Base-by-base conservation (phyloP, 2,888 invertebrate genomes). In the Drosophila nigricruria region DNA sequence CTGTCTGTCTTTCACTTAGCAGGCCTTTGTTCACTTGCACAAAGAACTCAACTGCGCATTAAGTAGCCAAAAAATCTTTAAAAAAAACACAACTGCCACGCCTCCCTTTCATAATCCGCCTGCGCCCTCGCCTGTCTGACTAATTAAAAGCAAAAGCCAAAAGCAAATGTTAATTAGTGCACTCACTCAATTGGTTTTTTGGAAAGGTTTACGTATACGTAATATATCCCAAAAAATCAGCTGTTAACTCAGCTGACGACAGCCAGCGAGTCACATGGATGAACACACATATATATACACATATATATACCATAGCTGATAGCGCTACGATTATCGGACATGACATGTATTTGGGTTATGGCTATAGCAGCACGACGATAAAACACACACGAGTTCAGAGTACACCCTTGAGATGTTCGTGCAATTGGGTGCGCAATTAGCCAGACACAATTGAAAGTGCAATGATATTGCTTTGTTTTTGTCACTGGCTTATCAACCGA, bases 91-190 rank as follows among this genome's bases (percentile, higher is more conserved):
- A 3, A 0, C 14, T 45, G n/a, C 30, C 50, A 30, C 27, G 23
- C 23, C 34, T 4, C 6, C 8, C 20, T n/a, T 30, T 40, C 14
- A n/a, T 66, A 23, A 36, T 25, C 40, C 10, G 42, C n/a, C 27
- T 57, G 6, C 23, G 40, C n/a, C 20, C 52, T 9, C 23, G 30
- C 32, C 30, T 14, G 47, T 20, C 42, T 25, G 50, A 32, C 67
- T 61, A 68, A 79, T 73, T 83, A 64, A 77, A 80, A 66, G 49
- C 54, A 45, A n/a, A 45, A 47, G 47, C 47, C 43, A 59, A 66
- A 65, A 80, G 59, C 70, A 66, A 88, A 81, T 82, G 73, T 66
- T 85, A 85, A 85, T 85, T 79, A 85, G 82, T 88, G 88, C 86
- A 83, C 74, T 82, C 74, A 64, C 60, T 70, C 60, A 79, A 81